Conservation (phyloP, 2,888 invertebrate species). For the Polyploca ridens region DNA sequence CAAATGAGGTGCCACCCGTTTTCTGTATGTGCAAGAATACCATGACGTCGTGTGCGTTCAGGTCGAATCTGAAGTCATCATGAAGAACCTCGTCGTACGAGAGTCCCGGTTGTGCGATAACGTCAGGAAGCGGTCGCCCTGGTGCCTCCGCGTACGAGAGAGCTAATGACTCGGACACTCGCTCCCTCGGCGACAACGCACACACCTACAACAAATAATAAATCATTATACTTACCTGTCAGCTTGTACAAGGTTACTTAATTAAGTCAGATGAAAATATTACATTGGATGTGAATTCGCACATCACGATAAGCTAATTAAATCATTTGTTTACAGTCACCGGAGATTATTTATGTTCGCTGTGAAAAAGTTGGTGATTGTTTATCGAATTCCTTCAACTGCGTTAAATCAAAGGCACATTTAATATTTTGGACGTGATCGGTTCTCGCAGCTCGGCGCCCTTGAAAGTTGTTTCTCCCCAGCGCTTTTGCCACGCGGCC, state of each 20-base stretch:
- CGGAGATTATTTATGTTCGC: not conserved
- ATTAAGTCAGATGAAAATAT: not conserved
- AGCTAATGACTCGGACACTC: slow-evolving; percentile 82
- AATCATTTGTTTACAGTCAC: not conserved
- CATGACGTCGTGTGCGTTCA: slow-evolving; percentile 97
- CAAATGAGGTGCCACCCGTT: slow-evolving; percentile 99
- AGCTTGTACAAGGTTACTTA: not conserved
- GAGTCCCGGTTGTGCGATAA: slow-evolving; percentile 86
- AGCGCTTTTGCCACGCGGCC: slow-evolving; percentile 22
- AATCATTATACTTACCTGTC: not conserved
- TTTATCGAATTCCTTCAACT: not conserved
- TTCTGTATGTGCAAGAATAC: slow-evolving; percentile 99
- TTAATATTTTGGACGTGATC: not conserved
- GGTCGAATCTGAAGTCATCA: slow-evolving; percentile 94
- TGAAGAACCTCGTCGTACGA: slow-evolving; percentile 95
- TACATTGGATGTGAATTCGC: not conserved
- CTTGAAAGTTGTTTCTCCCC: slow-evolving; percentile 37
- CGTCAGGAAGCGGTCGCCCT: slow-evolving; percentile 80
- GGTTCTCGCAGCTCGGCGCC: slow-evolving; percentile 16
- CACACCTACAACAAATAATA: slow-evolving; percentile 84
- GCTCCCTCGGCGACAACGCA: slow-evolving; percentile 88
- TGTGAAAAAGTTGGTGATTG: not conserved
- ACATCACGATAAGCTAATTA: not conserved
- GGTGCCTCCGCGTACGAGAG: slow-evolving; percentile 79
- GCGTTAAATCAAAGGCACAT: slow-evolving; percentile 1